Base-by-base conservation (phyloP, 2,888 invertebrate species). In the Diadromus collaris region DNA sequence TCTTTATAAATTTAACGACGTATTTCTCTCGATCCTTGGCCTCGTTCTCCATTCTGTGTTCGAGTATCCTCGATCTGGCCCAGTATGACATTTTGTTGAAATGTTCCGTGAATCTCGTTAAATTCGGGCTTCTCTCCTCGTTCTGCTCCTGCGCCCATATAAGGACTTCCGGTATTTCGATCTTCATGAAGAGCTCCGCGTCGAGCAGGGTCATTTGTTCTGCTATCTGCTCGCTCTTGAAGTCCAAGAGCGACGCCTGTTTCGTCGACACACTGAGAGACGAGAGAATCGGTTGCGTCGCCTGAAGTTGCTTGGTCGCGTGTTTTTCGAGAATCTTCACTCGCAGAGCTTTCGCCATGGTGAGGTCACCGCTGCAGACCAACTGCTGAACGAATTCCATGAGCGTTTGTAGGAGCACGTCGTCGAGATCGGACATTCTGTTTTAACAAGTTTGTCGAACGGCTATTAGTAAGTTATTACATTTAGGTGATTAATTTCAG, bases 1-100 rank as follows among this genome's bases (percentile, higher is more conserved):
- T 98, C 91, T 99, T 99, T 78, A 99, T 96, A 91, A 99, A 98
- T 90, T 98, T 98, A 87, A 96, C 95, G 76, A 97, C 97, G 90
- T 97, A 97, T 88, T 96, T 96, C 91, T 99, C 99, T 41, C 99
- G 94, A 87, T 99, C 99, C 87, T 96, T 97, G n/a, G 97, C 96
- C 88, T 98, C 98, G 85, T 94, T 94, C 44, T 90, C 90, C 86
- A 88, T 84, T 65, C 90, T 84, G 90, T 97, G 96, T 85, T 97
- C 96, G 69, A 99, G 92, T 86, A 99, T 98, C 89, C 97, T 94
- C 3, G 99, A 98, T 72, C 99, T 93, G 54, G 98, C 98, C 99
- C 99, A 99, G 89, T 97, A 99, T 76, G 98, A 98, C 97, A 99
- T 98, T 92, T 99, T 99, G 91, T 99, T 99, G 91, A 99, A 99